phyloP scores from a whole-genome alignment of 2,113 vertebrate species.

The Verasper variegatus region DNA sequence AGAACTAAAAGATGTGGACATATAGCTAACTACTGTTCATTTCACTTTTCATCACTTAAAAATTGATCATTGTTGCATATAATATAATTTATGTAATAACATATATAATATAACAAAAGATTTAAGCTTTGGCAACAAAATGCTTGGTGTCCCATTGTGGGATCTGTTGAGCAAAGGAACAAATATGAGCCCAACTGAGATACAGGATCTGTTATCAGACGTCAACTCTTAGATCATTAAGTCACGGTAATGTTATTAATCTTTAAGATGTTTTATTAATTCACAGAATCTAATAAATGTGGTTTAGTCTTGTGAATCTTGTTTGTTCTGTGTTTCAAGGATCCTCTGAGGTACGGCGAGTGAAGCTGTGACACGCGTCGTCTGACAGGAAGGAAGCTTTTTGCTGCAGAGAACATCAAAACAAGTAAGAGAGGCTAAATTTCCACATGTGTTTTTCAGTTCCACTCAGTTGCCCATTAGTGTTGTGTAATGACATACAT shows the following conservation, averaged over 20 bases:
- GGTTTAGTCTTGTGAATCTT: not conserved
- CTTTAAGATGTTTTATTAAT: not conserved
- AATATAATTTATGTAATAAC: too few species aligned
- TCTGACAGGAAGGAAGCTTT: constrained; percentile 1
- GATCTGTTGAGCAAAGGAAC: too few species aligned
- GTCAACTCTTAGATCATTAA: not conserved
- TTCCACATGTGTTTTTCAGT: constrained; percentile 57
- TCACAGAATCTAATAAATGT: not conserved
- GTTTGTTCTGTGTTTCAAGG: constrained; percentile 16
- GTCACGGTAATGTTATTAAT: not conserved
- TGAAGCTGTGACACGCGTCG: not conserved
- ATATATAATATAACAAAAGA: not conserved
- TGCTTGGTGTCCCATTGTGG: not conserved
- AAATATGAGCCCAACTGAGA: too few species aligned
- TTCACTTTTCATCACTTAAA: too few species aligned
- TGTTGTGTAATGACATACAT: constrained; percentile 61
- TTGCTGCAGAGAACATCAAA: constrained; percentile 21
- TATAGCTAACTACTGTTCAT: too few species aligned
- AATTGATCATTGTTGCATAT: too few species aligned
- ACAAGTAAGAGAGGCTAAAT: constrained; percentile 45
- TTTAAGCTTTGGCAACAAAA: too few species aligned
- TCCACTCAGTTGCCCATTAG: constrained; percentile 69
- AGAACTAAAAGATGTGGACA: not conserved
- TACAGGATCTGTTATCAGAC: not conserved
- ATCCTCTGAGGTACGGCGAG: not conserved